A percentile compares a stretch with the other conserved stretches of the same genome.
Evolutionary conservation across 2,113 vertebrate genomes (phyloP).

Genomic region (Scortum barcoo): DNA sequence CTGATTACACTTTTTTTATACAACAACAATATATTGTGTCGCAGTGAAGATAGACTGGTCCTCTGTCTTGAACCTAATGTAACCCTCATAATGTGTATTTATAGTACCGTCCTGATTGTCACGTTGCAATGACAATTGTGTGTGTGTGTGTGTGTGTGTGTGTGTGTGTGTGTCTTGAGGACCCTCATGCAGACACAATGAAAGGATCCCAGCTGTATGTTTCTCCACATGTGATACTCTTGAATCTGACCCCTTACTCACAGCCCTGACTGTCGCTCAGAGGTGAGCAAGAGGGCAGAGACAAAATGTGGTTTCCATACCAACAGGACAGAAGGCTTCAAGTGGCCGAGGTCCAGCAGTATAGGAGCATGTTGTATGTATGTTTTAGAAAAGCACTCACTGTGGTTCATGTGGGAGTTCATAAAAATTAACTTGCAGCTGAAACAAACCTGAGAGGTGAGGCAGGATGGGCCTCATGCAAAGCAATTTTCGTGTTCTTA

Average conservation of each 20-base stretch:
- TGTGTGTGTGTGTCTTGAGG: neutral
- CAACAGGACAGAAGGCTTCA: neutral
- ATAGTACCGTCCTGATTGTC: neutral
- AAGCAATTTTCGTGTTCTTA: neutral
- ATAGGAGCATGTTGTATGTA: neutral
- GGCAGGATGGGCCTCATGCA: neutral
- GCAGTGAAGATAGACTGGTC: too few species aligned
- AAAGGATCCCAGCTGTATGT: neutral
- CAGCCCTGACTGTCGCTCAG: neutral
- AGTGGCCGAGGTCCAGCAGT: neutral
- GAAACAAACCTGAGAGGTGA: conserved; percentile 1
- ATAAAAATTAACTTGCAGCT: neutral
- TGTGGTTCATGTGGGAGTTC: neutral
- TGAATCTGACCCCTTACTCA: neutral
- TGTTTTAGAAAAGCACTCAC: neutral
- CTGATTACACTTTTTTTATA: neutral
- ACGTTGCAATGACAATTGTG: neutral
- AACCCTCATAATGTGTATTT: neutral
- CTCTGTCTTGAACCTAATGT: neutral
- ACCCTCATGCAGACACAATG: neutral
- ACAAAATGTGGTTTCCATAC: conserved; percentile 7
- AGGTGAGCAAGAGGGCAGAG: neutral
- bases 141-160: neutral
- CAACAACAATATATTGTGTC: neutral
- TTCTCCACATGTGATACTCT: neutral